Conservation (phyloP, 2,113 vertebrate genomes). For the Galbula dea region DNA sequence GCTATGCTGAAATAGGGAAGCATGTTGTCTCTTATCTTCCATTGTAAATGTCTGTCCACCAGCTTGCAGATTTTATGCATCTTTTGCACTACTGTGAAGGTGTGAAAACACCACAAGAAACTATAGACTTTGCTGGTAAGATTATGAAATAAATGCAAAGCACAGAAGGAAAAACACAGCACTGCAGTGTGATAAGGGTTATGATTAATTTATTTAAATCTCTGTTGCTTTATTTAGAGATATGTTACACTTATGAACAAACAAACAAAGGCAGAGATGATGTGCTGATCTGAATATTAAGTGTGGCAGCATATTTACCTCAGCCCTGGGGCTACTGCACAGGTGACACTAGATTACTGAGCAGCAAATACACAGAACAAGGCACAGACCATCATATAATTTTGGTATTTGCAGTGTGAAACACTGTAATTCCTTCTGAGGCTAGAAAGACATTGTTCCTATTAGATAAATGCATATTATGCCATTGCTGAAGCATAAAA, state of each 20-base stretch:
- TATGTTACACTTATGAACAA: neutral
- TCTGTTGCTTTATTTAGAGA: neutral
- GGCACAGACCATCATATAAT: neutral
- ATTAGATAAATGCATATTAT: neutral
- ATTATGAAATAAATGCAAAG: neutral
- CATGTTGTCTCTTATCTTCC: neutral
- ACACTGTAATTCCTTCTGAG: neutral
- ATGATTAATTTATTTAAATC: neutral
- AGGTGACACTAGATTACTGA: neutral
- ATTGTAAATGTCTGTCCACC: neutral
- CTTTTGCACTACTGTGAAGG: neutral
- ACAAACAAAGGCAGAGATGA: neutral
- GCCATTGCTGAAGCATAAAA: neutral
- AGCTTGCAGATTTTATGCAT: neutral
- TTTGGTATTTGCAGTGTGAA: neutral
- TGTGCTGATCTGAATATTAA: rapidly evolving
- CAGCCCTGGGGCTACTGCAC: neutral
- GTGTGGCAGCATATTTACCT: neutral
- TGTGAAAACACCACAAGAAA: neutral
- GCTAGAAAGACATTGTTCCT: neutral
- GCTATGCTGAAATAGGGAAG: neutral
- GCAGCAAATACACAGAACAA: neutral
- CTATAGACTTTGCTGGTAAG: neutral
- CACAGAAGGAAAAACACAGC: neutral
- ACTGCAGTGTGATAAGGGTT: neutral